Base-by-base conservation (phyloP, 2,797 vertebrate species). In the Brotula barbata region DNA sequence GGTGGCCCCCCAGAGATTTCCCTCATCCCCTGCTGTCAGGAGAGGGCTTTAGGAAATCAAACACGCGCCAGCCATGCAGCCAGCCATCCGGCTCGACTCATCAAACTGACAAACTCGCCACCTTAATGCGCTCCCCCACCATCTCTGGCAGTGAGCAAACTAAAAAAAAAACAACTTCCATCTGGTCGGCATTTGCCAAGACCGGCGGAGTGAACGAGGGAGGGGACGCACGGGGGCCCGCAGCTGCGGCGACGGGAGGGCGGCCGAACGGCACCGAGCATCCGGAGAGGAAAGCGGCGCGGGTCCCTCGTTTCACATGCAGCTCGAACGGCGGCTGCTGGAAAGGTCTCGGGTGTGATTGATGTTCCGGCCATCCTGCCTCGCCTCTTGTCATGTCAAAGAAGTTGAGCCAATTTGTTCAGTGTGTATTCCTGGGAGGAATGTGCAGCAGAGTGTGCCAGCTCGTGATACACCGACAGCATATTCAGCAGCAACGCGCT, bases 241-340 rank as follows among this genome's bases (percentile, higher is more conserved):
- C 45, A 39, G 50, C 58, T 55, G 6, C 22, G 42, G 13, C 11
- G 7, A 22, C 43, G 15, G 25, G 20, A 19, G 20, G 16, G 19
- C 13, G 22, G 23, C 43, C 49, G 57, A 77, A 77, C 84, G 76
- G 82, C 78, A 82, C 53, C 1, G 6, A 8, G 71, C 62, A 77
- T 66, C 75, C 13, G 0, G 64, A 71, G 70, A 76, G 46, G 43
- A 41, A 19, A 58, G 46, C n/a, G 37, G 22, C 48, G 61, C 61
- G 16, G 45, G 22, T 73, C 34, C 57, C 65, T 28, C 23, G 42
- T 64, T 56, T 73, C 37, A 67, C 48, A 64, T 54, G 50, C 48
- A 11, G n/a, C 52, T 73, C 70, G 65, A 67, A 80, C 80, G 79
- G 78, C 75, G 70, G 76, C 64, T 41, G 55, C 69, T 66, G 64